phyloP scores from a whole-genome alignment of 2,113 vertebrate species.

The Chaenocephalus aceratus region DNA sequence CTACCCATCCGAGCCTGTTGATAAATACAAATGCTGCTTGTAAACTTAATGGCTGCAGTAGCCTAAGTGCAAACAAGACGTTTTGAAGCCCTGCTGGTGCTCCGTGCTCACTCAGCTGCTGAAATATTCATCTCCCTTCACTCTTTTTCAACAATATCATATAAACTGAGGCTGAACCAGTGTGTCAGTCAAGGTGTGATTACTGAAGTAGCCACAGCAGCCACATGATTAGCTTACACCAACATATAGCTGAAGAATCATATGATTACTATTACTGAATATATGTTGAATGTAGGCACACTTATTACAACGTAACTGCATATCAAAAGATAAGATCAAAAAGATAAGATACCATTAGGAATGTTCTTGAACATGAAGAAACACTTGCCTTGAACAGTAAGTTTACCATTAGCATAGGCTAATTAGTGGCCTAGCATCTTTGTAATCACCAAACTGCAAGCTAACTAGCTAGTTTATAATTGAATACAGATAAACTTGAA shows the following conservation, averaged over 20 bases:
- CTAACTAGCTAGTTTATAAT: not conserved
- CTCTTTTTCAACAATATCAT: slow-evolving; percentile 66
- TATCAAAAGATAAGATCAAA: not conserved
- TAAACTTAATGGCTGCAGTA: slow-evolving; percentile 82
- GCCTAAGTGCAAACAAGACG: slow-evolving; percentile 73
- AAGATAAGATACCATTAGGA: not conserved
- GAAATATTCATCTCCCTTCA: slow-evolving; percentile 81
- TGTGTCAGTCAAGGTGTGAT: slow-evolving; percentile 39
- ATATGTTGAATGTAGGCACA: not conserved
- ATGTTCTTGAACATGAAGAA: not conserved
- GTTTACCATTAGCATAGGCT: not conserved
- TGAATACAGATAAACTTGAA: not conserved
- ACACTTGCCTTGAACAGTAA: not conserved
- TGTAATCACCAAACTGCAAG: slow-evolving; percentile 6
- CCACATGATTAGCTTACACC: slow-evolving; percentile 13
- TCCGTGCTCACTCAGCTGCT: slow-evolving; percentile 68
- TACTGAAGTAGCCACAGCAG: slow-evolving; percentile 13
- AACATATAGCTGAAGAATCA: not conserved
- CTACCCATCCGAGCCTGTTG: slow-evolving; percentile 88
- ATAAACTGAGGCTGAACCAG: slow-evolving; percentile 56
- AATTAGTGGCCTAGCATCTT: not conserved
- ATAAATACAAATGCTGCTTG: slow-evolving; percentile 86
- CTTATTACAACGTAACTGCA: not conserved
- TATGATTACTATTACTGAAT: not conserved
- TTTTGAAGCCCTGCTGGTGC: slow-evolving; percentile 66